phyloP scores from a whole-genome alignment of 2,797 vertebrate genomes.

The Hydrocynus forskahlii region DNA sequence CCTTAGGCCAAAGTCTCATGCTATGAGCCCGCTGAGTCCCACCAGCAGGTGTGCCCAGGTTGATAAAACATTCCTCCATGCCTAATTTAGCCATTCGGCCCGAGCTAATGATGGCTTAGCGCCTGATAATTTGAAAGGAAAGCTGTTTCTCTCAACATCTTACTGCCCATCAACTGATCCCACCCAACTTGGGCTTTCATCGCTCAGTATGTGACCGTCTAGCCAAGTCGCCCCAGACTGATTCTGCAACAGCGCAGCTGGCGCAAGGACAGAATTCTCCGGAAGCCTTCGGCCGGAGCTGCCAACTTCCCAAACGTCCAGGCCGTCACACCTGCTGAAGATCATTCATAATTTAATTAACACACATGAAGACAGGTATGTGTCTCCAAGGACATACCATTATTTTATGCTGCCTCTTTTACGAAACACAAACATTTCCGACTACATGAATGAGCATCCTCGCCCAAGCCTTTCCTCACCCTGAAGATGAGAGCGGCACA shows the following conservation, averaged over 20 bases:
- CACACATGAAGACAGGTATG: not conserved
- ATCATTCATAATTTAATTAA: slow-evolving; percentile 64
- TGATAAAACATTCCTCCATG: slow-evolving; percentile 33
- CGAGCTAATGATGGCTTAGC: slow-evolving; percentile 24
- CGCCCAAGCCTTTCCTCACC: slow-evolving; percentile 12
- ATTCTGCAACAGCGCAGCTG: slow-evolving; percentile 60
- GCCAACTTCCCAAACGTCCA: slow-evolving; percentile 59
- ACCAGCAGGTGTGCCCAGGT: slow-evolving; percentile 50
- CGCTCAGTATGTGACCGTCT: slow-evolving; percentile 55
- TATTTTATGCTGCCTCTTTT: not conserved
- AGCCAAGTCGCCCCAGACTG: slow-evolving; percentile 55
- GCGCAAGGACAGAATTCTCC: slow-evolving; percentile 50
- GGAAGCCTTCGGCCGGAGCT: slow-evolving; percentile 49
- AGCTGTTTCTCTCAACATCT: slow-evolving; percentile 32
- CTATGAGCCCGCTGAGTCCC: slow-evolving; percentile 43
- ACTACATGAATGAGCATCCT: slow-evolving; percentile 33
- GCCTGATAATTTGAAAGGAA: slow-evolving; percentile 40
- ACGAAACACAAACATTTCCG: not conserved
- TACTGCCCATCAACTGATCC: slow-evolving; percentile 58
- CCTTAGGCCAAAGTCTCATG: slow-evolving; percentile 38
- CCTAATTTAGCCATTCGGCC: slow-evolving; percentile 28
- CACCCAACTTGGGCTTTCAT: slow-evolving; percentile 61
- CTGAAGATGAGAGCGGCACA: slow-evolving; percentile 25
- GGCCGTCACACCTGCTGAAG: slow-evolving; percentile 66
- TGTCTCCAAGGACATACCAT: not conserved